phyloP scores from a whole-genome alignment of 64 coral and sea anemone genomes.

The Montipora efflorescens region DNA sequence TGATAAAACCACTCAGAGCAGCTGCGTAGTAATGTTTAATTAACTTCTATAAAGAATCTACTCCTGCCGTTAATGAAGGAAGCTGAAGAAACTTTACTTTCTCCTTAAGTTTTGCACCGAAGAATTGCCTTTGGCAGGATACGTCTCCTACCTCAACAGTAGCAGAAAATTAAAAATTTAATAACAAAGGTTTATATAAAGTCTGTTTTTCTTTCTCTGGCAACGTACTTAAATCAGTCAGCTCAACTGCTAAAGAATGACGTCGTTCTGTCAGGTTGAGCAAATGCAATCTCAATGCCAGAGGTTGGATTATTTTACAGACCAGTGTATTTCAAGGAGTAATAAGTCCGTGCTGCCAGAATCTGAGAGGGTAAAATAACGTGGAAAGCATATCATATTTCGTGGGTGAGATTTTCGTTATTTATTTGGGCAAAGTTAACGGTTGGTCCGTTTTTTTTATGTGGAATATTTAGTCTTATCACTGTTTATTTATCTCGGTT shows the following conservation, averaged over 20 bases:
- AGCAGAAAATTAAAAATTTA: slow-evolving; percentile 1
- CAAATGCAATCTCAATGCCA: neutral
- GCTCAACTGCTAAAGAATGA: neutral
- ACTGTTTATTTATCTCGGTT: no score
- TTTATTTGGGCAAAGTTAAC: no score
- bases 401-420: no score
- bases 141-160: neutral
- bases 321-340: neutral
- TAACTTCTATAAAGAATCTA: no score
- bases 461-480: no score
- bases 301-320: no score
- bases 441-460: no score
- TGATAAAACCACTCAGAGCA: no score
- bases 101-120: neutral
- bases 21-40: no score
- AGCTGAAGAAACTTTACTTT: no score
- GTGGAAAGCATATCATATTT: neutral
- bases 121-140: neutral
- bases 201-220: slow-evolving; percentile 7
- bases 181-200: neutral
- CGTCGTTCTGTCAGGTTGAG: neutral
- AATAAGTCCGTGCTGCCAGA: neutral
- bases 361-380: neutral
- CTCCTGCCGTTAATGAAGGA: no score
- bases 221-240: neutral